Base-by-base conservation (phyloP, 2,888 invertebrate genomes). In the Subacronicta megacephala region DNA sequence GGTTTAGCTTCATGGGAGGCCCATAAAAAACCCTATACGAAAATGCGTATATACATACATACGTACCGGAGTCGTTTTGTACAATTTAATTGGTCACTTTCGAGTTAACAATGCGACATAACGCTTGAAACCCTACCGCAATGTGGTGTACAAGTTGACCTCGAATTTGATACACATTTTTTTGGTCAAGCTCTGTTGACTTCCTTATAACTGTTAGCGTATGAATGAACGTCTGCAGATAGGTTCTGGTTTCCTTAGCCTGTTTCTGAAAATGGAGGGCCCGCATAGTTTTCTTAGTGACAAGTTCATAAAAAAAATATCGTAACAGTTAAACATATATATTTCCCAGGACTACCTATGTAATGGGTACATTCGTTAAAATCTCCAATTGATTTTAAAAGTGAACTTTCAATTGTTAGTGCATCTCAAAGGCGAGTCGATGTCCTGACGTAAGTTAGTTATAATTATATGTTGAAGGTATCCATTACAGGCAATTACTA, bases 1-100 rank as follows among this genome's bases (percentile, higher is more conserved):
- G 87, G 92, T 83, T 90, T 90, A 82, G 84, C 92, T 83, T 85
- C 92, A 90, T 91, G 93, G 93, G 92, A 90, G 92, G 93, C 87
- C 90, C 83, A 88, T 90, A 90, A 90, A 23, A 74, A 91, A 85
- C 87, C 78, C 77, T 80, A 80, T 71, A 72, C 73, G 71, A 78
- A 79, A 78, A 68, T 61, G 46, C 59, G 37, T 62, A 52, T 65
- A 61, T 62, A 60, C 36, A 29, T 57, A 55, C 49, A 20, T 62
- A 62, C 50, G 45, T 65, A 65, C 37, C 38, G 51, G 41, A 51
- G 60, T 66, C 70, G 59, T 71, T 70, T 59, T 59, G 64, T 64
- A 64, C 64, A 63, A 63, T 64, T 82, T 80, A 80, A 83, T 81
- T 81, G 81, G 73, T 67, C 77, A 76, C 78, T 81, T 82, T 78